Conservation (phyloP, 2,888 invertebrate genomes). For the Agapostemon virescens region DNA sequence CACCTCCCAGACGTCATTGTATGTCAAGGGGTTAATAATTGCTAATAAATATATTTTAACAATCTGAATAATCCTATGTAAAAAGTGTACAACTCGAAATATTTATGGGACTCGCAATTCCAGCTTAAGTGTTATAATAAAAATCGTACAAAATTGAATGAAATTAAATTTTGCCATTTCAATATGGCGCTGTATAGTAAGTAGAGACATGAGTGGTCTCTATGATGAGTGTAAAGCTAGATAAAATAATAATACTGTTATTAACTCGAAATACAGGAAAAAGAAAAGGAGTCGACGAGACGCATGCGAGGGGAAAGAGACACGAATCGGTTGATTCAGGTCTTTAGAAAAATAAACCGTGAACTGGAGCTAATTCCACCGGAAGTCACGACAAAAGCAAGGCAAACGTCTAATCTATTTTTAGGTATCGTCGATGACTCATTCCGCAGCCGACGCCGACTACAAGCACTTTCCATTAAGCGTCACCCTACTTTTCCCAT, state of each 20-base stretch:
- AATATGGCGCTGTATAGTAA: too few relatives aligned
- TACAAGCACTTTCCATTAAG: constrained; percentile 61
- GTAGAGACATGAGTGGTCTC: not conserved
- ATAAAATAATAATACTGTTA: not conserved
- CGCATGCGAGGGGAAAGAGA: not conserved
- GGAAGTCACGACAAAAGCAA: constrained; percentile 17
- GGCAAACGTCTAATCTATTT: constrained; percentile 38
- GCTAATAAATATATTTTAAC: not conserved
- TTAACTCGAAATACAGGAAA: not conserved
- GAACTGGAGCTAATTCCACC: not conserved
- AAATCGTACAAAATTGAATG: too few relatives aligned
- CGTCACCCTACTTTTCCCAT: constrained; percentile 33
- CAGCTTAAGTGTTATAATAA: not conserved
- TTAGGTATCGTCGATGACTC: constrained; percentile 34
- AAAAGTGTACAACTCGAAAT: too few relatives aligned
- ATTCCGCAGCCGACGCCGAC: constrained; percentile 13
- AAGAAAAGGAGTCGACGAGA: not conserved
- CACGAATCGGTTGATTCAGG: not conserved
- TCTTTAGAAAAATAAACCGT: not conserved
- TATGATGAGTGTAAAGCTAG: not conserved
- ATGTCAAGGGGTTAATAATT: too few relatives aligned
- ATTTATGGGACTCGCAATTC: not conserved
- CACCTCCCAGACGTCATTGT: too few relatives aligned
- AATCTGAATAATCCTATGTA: not conserved
- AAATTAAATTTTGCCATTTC: too few relatives aligned